Conservation (phyloP, 2,797 vertebrate genomes). For the Halcyon smyrnensis region DNA sequence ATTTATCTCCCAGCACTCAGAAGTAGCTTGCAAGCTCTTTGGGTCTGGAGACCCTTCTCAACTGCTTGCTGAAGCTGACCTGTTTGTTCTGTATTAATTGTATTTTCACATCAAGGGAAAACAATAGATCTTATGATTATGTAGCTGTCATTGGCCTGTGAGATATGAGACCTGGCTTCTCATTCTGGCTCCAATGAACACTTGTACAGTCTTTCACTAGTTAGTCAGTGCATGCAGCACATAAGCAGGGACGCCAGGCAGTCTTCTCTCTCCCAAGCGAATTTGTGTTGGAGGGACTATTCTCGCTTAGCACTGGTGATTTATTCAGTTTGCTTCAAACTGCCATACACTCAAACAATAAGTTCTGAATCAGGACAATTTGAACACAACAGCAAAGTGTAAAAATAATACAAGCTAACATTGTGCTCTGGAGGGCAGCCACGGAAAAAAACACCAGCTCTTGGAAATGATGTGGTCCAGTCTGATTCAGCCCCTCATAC, state of each 20-base stretch:
- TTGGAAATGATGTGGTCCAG: background rate
- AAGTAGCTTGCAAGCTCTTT: background rate
- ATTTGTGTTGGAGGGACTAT: background rate
- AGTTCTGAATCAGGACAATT: background rate
- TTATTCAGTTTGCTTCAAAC: constrained; percentile 18
- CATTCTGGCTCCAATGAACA: background rate
- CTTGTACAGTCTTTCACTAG: background rate
- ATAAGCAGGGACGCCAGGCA: background rate
- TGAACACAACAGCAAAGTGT: background rate
- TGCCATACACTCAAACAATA: background rate
- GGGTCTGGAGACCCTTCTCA: background rate
- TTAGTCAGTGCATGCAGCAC: background rate
- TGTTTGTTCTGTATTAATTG: background rate
- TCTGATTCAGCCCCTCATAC: background rate
- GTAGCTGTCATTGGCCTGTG: background rate
- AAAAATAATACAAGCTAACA: background rate
- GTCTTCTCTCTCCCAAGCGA: background rate
- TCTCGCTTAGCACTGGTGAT: background rate
- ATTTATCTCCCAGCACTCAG: background rate
- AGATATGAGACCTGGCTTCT: background rate
- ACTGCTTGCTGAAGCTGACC: background rate
- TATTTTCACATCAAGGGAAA: background rate
- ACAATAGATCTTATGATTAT: background rate
- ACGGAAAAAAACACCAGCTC: background rate
- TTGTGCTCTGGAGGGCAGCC: background rate